These are phyloP conservation scores for Drosophila oshimai DNA, from an alignment of 1,140 invertebrate species.

Conservation along the genomic window DNA sequence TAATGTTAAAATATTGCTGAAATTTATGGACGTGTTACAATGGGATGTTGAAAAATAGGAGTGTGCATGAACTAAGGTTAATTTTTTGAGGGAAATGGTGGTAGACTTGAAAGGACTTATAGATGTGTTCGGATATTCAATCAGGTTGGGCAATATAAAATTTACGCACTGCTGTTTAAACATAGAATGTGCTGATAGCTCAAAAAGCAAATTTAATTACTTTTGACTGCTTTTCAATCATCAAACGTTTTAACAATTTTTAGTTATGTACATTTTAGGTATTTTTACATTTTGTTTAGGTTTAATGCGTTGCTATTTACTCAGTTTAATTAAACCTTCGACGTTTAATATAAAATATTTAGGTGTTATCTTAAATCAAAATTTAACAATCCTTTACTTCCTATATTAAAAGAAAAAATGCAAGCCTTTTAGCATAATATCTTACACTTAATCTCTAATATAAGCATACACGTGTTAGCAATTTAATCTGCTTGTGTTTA, in stretches of 20 bases:
- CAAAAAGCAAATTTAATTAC: no score
- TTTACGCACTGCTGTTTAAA: neutral
- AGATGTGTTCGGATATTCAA: no score
- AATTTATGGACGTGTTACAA: constrained; percentile 22
- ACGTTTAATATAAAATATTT: no score
- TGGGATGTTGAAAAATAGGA: neutral
- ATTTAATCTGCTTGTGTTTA: neutral
- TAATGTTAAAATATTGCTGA: constrained; percentile 16
- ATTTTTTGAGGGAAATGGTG: neutral
- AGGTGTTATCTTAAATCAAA: no score
- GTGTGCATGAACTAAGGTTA: neutral
- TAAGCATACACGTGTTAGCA: neutral
- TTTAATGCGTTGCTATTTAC: neutral
- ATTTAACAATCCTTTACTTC: no score
- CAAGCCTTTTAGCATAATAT: no score
- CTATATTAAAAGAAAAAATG: no score
- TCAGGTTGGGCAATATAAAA: neutral
- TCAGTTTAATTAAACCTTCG: neutral
- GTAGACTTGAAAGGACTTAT: neutral
- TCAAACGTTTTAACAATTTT: no score
- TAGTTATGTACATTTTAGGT: no score
- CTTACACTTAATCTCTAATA: neutral
- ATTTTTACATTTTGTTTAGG: no score
- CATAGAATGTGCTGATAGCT: no score
- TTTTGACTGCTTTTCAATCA: no score